phyloP scores from a whole-genome alignment of 2,797 vertebrate species.

The Hemitrygon akajei region DNA sequence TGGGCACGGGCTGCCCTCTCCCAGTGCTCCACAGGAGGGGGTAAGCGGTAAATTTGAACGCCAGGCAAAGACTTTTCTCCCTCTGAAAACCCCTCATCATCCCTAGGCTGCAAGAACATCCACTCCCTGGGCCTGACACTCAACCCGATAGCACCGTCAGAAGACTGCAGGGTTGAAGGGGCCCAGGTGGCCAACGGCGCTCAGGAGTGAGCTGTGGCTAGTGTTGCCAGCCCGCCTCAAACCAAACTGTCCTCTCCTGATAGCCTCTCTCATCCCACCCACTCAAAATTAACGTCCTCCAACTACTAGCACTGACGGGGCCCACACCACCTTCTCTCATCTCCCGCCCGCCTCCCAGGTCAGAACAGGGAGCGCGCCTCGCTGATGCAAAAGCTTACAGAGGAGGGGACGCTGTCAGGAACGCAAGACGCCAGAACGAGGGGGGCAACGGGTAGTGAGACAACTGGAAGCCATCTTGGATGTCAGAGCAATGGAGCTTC shows the following conservation, averaged over 20 bases:
- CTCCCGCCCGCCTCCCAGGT: background rate
- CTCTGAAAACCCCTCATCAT: too few relatives aligned
- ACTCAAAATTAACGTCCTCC: background rate
- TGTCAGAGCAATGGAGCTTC: too few relatives aligned
- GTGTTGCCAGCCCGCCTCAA: too few relatives aligned
- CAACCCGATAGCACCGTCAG: too few relatives aligned
- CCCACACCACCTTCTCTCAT: background rate
- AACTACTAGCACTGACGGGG: too few relatives aligned
- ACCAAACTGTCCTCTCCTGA: too few relatives aligned
- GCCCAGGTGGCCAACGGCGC: too few relatives aligned
- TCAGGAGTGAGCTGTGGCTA: too few relatives aligned
- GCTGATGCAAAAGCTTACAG: background rate
- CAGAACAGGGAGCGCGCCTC: background rate
- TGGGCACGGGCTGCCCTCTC: background rate
- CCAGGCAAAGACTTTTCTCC: background rate
- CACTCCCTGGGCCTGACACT: background rate
- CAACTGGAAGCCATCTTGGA: too few relatives aligned
- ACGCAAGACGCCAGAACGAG: background rate
- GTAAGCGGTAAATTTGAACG: background rate
- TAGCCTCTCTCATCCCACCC: background rate
- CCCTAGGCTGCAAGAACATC: too few relatives aligned
- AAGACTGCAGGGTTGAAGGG: too few relatives aligned
- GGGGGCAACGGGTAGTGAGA: too few relatives aligned
- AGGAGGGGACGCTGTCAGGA: background rate
- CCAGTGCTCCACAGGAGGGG: background rate